Evolutionary conservation across 2,888 invertebrate species (phyloP).

Genomic region (Acanthosoma haemorrhoidale): DNA sequence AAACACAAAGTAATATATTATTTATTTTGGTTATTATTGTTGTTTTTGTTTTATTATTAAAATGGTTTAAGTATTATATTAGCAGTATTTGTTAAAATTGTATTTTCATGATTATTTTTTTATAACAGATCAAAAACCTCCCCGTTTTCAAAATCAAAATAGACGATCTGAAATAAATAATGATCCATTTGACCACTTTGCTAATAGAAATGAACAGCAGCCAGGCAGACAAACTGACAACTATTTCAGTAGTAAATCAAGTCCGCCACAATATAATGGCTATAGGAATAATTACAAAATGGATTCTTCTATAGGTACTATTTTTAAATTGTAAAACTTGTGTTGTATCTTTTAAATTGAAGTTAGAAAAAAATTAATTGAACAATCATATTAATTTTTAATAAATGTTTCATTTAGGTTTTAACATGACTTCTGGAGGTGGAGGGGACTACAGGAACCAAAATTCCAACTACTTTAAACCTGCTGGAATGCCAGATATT

Average conservation of each 20-base stretch:
- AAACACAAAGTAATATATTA: conserved; percentile 29
- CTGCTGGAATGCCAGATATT: conserved; percentile 41
- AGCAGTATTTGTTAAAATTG: not conserved
- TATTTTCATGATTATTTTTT: not conserved
- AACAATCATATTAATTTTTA: not conserved
- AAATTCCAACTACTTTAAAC: conserved; percentile 34
- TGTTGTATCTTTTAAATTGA: not conserved
- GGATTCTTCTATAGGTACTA: conserved; percentile 33
- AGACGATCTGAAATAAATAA: conserved; percentile 29
- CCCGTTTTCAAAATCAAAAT: conserved; percentile 53
- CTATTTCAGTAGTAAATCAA: conserved; percentile 20
- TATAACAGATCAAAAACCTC: conserved; percentile 51
- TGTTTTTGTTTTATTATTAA: not conserved
- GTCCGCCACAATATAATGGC: conserved; percentile 32
- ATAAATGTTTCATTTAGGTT: conserved; percentile 16
- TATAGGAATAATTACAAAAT: conserved; percentile 34
- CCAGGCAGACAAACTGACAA: conserved; percentile 12
- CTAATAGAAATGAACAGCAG: conserved; percentile 27
- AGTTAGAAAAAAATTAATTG: not conserved
- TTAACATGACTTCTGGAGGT: conserved; percentile 22
- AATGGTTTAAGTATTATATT: too few relatives aligned
- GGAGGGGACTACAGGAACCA: conserved; percentile 34
- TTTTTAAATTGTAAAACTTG: not conserved
- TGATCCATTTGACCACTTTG: conserved; percentile 35
- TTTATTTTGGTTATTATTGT: not conserved